Evolutionary conservation across 2,113 vertebrate genomes (phyloP).

Genomic region (Isichthys henryi): DNA sequence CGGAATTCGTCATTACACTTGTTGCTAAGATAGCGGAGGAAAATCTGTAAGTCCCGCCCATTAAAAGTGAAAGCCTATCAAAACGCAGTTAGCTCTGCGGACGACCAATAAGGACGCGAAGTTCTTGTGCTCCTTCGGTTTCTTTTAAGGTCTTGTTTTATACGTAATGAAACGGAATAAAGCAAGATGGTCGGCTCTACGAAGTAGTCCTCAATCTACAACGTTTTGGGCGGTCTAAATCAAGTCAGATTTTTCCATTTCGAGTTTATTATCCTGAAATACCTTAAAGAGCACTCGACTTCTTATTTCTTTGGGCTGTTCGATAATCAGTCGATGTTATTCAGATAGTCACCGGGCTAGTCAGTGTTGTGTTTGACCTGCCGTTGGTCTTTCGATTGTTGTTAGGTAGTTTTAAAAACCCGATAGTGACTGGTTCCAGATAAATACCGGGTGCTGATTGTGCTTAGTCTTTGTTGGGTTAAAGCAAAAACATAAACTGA

Average conservation of each 20-base stretch:
- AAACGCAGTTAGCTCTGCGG: not conserved
- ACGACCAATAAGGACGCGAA: not conserved
- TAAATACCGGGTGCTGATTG: not conserved
- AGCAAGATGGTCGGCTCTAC: conserved; percentile 51
- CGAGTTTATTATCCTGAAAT: not conserved
- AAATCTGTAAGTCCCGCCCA: not conserved
- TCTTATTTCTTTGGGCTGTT: not conserved
- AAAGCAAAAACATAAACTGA: not conserved
- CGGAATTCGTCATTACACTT: not conserved
- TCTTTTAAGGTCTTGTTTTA: not conserved
- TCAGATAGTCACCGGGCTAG: not conserved
- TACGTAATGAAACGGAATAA: not conserved
- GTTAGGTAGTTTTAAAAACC: not conserved
- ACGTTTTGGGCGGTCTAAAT: not conserved
- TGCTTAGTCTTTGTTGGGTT: not conserved
- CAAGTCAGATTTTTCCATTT: not conserved
- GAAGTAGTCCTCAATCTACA: not conserved
- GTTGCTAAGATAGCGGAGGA: not conserved
- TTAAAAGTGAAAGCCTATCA: not conserved
- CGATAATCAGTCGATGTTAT: not conserved
- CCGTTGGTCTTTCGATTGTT: not conserved
- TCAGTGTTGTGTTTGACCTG: not conserved
- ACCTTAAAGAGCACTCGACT: not conserved
- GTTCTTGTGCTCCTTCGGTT: not conserved
- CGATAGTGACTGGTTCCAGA: not conserved